Evolutionary conservation across 1,140 invertebrate genomes (phyloP).

Genomic region (Bombus sibiricus): DNA sequence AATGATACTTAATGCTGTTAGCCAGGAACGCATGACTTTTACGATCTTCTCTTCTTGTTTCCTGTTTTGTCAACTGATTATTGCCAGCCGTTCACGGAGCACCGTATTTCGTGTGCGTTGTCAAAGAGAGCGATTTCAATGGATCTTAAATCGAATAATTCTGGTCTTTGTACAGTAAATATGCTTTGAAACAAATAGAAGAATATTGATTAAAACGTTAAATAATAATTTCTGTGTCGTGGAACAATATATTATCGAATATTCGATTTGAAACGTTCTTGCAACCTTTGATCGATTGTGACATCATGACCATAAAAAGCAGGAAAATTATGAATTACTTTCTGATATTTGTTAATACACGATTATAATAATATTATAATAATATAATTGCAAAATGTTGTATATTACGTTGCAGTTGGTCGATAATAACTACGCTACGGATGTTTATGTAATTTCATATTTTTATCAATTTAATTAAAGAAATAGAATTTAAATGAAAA

Average conservation of each 20-base stretch:
- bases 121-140: not conserved
- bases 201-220: not conserved
- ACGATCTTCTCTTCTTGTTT: not conserved
- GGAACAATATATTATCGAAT: not conserved
- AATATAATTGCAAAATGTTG: no score
- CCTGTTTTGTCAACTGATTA: not conserved
- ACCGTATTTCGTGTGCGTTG: not conserved
- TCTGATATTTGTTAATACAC: not conserved
- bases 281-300: not conserved
- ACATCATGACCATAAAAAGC: not conserved
- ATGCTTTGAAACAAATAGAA: not conserved
- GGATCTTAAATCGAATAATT: not conserved
- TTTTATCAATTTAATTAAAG: no score
- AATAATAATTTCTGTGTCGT: not conserved
- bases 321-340: not conserved
- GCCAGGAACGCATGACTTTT: not conserved
- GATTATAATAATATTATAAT: no score
- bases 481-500: no score
- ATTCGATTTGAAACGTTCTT: not conserved
- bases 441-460: no score
- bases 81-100: not conserved
- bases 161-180: not conserved
- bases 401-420: no score
- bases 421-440: no score
- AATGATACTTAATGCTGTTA: slow-evolving; percentile 25